Evolutionary conservation across 2,888 invertebrate species (phyloP).

Genomic region (Gibbula magus): DNA sequence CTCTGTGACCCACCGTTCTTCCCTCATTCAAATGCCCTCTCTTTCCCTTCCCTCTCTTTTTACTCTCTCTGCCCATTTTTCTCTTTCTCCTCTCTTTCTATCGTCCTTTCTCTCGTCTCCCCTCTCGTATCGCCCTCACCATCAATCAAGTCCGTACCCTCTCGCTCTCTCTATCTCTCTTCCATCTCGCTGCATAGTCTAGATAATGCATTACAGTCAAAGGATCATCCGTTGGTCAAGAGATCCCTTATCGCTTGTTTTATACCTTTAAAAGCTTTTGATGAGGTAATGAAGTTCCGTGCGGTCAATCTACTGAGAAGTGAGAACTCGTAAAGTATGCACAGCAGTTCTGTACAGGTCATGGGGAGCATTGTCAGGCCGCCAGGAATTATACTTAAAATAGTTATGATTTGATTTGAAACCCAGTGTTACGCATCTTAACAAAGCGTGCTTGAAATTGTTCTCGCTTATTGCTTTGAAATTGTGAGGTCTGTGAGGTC

Average conservation of each 20-base stretch:
- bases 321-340: too few species aligned
- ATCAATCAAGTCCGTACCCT: too few species aligned
- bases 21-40: not conserved
- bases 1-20: not conserved
- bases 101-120: not conserved
- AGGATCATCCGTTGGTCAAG: not conserved
- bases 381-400: too few species aligned
- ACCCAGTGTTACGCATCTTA: too few species aligned
- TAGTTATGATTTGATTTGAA: too few species aligned
- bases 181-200: not conserved
- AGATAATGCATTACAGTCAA: not conserved
- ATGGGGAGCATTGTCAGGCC: too few species aligned
- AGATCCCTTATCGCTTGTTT: not conserved
- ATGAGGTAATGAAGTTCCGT: not conserved
- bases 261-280: constrained; percentile 14
- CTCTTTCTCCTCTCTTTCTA: not conserved
- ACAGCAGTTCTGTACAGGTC: too few species aligned
- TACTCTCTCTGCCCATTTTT: not conserved
- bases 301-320: not conserved
- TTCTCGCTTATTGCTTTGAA: too few species aligned
- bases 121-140: too few species aligned
- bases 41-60: not conserved
- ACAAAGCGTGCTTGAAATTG: too few species aligned
- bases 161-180: not conserved
- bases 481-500: too few species aligned